Percentiles rank a stretch among this genome's conserved stretches.
Conservation (phyloP, 64 coral and sea anemone species). For the Cladopsammia gracilis region DNA sequence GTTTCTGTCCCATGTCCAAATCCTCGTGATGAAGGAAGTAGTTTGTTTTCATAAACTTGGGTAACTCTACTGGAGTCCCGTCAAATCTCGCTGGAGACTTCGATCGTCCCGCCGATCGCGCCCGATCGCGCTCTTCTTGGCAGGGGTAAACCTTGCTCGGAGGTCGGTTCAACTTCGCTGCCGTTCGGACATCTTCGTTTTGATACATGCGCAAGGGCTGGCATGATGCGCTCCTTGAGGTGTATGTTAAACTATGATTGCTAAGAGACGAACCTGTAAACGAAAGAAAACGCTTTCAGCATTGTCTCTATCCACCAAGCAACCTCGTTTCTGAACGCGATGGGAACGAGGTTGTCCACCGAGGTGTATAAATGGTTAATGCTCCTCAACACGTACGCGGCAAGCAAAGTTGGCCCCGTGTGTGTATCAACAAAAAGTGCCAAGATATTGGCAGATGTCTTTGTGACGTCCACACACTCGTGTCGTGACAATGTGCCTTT, state of each 20-base stretch:
- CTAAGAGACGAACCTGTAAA: conserved; percentile 76
- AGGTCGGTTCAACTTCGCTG: conserved; percentile 84
- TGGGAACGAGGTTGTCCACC: no score
- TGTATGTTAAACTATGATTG: conserved; percentile 74
- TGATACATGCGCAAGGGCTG: conserved; percentile 78
- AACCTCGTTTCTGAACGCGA: no score
- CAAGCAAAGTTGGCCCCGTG: no score
- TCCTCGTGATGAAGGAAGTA: conserved; percentile 80
- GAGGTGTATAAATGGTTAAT: no score
- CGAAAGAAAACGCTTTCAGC: not conserved
- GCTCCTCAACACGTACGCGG: no score
- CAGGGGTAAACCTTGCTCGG: conserved; percentile 71
- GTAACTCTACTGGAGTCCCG: conserved; percentile 71
- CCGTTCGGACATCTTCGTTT: conserved; percentile 70
- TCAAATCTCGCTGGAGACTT: conserved; percentile 49
- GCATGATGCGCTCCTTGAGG: conserved; percentile 72
- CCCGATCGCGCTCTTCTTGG: conserved; percentile 8
- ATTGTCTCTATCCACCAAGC: no score
- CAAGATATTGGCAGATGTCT: no score
- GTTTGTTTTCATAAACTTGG: conserved; percentile 84
- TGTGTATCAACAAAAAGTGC: no score
- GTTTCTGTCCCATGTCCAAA: conserved; percentile 91
- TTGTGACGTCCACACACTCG: no score
- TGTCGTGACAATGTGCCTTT: no score
- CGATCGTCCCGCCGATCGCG: not conserved